Base-by-base conservation (phyloP, 2,113 vertebrate species). In the Glaucomys volans region DNA sequence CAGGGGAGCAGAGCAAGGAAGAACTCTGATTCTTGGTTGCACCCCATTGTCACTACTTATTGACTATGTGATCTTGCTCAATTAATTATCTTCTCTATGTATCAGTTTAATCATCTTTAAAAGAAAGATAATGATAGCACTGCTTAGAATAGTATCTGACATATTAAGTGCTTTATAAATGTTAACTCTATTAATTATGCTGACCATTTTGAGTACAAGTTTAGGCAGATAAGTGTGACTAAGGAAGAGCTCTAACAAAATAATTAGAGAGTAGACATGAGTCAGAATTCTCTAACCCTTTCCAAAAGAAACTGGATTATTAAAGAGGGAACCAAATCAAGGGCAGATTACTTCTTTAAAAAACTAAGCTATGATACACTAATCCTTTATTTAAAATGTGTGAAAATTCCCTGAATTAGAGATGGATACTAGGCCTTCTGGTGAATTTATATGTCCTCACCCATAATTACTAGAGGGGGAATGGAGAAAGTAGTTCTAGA, bases 1-100 rank as follows among this genome's bases (percentile, higher is more conserved):
- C 28, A 4, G 4, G 1, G n/a, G 11, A n/a, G 7, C 13, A 81
- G 37, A 62, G 8, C 1, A 22, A 0, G 9, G 1, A 64, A 52
- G 28, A 87, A 5, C 13, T 37, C 9, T 32, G n/a, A 64, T 57
- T 90, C 24, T n/a, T 5, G 32, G 5, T 24, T 20, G 42, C 20
- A 7, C 11, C 44, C 13, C 35, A 57, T 1, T 11, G n/a, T 32
- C 20, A 24, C 37, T 42, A 0, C 1, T 9, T 59, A 16, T 8
- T 62, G 18, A 84, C 20, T 16, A 5, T 37, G 2, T 17, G 13
- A 81, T 90, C 6, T 75, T 84, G 13, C 40, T 81, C 24, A 18
- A 5, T 66, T 35, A 66, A 52, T 16, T 66, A 0, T 40, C 32
- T 52, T 81, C 20, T 37, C 37, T 32, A 4, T 47, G 12, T 67